Conservation (phyloP, 2,888 invertebrate genomes). For the Caradrina clavipalpis region DNA sequence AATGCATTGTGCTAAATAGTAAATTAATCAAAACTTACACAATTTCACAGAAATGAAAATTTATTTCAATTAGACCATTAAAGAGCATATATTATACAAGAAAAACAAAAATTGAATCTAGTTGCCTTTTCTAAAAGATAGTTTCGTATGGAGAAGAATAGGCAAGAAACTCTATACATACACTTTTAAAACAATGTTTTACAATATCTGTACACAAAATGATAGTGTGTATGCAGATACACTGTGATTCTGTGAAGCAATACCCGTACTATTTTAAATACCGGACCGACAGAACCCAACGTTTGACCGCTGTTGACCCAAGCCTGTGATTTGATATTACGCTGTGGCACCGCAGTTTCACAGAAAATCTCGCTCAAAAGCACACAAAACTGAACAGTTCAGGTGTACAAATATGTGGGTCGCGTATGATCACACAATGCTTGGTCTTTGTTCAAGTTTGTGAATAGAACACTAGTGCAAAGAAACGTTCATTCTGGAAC, state of each 20-base stretch:
- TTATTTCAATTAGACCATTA: too few relatives aligned
- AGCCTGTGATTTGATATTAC: slow-evolving; percentile 32
- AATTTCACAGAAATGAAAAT: too few relatives aligned
- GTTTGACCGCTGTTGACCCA: slow-evolving; percentile 7
- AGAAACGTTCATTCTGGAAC: background rate
- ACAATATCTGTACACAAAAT: too few relatives aligned
- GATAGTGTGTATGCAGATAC: too few relatives aligned
- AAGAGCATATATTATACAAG: too few relatives aligned
- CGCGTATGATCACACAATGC: slow-evolving; percentile 21
- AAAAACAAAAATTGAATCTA: too few relatives aligned
- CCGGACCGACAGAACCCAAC: background rate
- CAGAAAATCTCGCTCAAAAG: slow-evolving; percentile 11
- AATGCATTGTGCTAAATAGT: too few relatives aligned
- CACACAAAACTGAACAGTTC: slow-evolving; percentile 11
- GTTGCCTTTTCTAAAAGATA: too few relatives aligned
- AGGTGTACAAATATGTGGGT: slow-evolving; percentile 39
- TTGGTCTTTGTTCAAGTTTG: background rate
- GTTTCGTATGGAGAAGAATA: too few relatives aligned
- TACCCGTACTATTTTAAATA: slow-evolving; percentile 9
- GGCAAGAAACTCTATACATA: too few relatives aligned
- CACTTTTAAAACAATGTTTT: too few relatives aligned
- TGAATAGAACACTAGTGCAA: background rate
- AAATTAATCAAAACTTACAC: too few relatives aligned
- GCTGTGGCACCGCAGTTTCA: background rate
- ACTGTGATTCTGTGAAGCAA: background rate